Percentiles rank a stretch among this genome's conserved stretches.
Conservation (phyloP, 2,888 invertebrate genomes). For the Zygothrica quintamaculata region DNA sequence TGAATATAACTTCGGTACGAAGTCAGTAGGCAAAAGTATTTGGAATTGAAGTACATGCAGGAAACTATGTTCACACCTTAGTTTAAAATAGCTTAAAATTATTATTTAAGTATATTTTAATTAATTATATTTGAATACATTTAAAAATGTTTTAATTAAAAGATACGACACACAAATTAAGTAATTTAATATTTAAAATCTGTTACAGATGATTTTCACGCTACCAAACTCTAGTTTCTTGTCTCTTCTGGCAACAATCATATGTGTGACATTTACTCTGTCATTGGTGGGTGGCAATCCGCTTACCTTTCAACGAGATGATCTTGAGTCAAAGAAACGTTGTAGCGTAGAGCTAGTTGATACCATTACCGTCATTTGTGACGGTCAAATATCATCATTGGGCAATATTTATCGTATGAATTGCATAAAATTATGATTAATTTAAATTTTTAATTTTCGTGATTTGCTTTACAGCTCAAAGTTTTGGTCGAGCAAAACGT, state of each 20-base stretch:
- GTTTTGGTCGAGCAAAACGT: constrained; percentile 67
- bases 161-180: too few species aligned
- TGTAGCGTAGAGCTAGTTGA: constrained; percentile 79
- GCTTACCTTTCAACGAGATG: constrained; percentile 19
- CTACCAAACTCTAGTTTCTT: constrained; percentile 40
- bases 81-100: neutral
- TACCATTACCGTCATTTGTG: constrained; percentile 74
- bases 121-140: too few species aligned
- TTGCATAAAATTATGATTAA: too few species aligned
- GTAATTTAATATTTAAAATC: too few species aligned
- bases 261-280: constrained; percentile 49
- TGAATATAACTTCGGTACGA: constrained; percentile 3
- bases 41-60: constrained; percentile 5
- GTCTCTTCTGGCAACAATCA: constrained; percentile 50
- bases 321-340: constrained; percentile 68
- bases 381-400: constrained; percentile 75
- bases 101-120: neutral
- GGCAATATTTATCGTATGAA: constrained; percentile 78
- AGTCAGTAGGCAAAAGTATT: neutral
- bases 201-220: constrained; percentile 69
- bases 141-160: too few species aligned
- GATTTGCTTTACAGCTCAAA: constrained; percentile 32
- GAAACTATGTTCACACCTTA: neutral
- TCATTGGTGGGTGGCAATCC: constrained; percentile 46
- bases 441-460: neutral